phyloP scores from a whole-genome alignment of 2,888 invertebrate genomes.

The Philereme transversata region DNA sequence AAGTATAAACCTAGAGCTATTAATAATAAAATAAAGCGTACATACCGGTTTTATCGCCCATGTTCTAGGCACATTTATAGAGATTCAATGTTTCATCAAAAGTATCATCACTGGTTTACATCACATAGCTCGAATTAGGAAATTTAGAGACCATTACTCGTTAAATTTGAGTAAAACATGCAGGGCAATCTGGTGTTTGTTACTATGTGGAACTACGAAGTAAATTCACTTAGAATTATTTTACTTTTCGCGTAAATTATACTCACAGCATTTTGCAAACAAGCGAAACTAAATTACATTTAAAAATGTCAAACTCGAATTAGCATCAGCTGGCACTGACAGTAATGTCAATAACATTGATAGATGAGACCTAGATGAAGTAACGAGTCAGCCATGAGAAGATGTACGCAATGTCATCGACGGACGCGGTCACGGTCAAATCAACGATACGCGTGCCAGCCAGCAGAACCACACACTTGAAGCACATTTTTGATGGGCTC shows the following conservation, averaged over 20 bases:
- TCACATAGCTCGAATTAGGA: neutral
- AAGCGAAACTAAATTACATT: neutral
- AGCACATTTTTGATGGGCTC: no score
- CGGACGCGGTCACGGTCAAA: no score
- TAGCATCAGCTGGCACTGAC: no score
- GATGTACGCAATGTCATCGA: no score
- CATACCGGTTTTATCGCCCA: conserved; percentile 55
- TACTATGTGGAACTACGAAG: neutral
- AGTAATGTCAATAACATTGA: no score
- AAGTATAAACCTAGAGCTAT: neutral
- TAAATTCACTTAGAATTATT: neutral
- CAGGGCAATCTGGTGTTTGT: neutral
- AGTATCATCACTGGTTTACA: conserved; percentile 35
- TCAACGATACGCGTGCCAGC: no score
- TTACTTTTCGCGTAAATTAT: neutral
- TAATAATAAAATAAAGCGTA: conserved; percentile 27
- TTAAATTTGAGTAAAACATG: neutral
- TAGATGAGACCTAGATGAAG: no score
- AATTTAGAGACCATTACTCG: neutral
- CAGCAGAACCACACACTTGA: no score
- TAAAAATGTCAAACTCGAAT: no score
- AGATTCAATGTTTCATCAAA: conserved; percentile 34
- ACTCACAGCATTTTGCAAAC: neutral
- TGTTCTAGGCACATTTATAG: conserved; percentile 40
- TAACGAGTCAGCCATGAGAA: no score